phyloP scores from a whole-genome alignment of 30 jellyfish, hydroid and myxozoan genomes.

The Aurelia aurita region DNA sequence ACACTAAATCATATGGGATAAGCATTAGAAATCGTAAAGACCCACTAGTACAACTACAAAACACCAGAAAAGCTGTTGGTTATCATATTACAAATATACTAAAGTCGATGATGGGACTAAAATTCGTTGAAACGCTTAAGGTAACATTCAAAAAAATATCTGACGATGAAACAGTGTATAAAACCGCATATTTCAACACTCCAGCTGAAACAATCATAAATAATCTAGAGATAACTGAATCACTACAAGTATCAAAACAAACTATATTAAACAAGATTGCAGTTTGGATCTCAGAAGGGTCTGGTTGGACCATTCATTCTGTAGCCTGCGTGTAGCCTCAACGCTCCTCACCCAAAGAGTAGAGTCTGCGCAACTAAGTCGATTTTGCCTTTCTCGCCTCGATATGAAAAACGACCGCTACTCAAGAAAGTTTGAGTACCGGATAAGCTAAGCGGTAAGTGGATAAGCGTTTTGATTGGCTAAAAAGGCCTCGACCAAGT shows the following conservation, averaged over 20 bases:
- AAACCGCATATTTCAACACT: conserved; percentile 44
- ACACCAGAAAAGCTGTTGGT: conserved; percentile 24
- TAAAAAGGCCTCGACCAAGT: too few species aligned
- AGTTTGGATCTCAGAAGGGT: conserved; percentile 31
- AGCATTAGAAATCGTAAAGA: conserved; percentile 8
- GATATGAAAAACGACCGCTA: too few species aligned
- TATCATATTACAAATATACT: conserved; percentile 7
- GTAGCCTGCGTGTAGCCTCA: too few species aligned
- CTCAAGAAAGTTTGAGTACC: too few species aligned
- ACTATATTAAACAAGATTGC: conserved; percentile 12
- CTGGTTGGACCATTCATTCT: conserved; percentile 43
- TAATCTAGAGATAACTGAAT: neutral
- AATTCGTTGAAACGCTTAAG: conserved; percentile 18
- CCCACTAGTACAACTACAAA: conserved; percentile 31
- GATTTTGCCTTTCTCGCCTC: too few species aligned
- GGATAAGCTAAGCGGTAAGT: too few species aligned
- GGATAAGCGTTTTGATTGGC: too few species aligned
- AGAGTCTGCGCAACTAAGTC: too few species aligned
- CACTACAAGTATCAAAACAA: conserved; percentile 25
- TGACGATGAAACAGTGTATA: neutral
- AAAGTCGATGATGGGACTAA: neutral
- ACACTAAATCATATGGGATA: conserved; percentile 24
- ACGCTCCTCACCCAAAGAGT: too few species aligned
- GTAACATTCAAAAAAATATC: conserved; percentile 13
- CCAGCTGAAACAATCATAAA: conserved; percentile 18